phyloP scores from a whole-genome alignment of 2,113 vertebrate genomes.

The Isichthys henryi region DNA sequence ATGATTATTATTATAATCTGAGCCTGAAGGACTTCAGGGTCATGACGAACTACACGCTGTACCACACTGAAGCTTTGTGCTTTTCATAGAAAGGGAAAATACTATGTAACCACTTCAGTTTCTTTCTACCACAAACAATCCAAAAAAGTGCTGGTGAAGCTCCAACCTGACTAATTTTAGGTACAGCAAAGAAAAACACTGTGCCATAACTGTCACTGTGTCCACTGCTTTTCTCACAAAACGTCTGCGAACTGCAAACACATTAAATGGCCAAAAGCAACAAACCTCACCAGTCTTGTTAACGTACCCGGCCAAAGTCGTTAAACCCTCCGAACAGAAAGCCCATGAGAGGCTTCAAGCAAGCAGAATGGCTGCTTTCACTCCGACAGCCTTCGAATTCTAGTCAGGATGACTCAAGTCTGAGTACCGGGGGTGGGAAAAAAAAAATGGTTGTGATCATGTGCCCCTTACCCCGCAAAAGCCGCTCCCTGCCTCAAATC shows the following conservation, averaged over 20 bases:
- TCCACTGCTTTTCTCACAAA: neutral
- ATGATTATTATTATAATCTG: neutral
- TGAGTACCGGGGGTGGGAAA: neutral
- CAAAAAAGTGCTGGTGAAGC: neutral
- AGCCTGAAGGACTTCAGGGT: neutral
- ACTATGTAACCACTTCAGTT: neutral
- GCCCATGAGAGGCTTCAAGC: neutral
- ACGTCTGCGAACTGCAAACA: neutral
- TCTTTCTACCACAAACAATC: neutral
- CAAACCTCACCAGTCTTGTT: neutral
- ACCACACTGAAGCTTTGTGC: neutral
- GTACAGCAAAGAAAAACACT: neutral
- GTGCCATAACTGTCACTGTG: neutral
- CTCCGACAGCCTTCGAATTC: neutral
- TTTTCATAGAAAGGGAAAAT: neutral
- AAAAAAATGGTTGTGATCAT: neutral
- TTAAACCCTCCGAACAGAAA: neutral
- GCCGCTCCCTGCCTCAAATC: neutral
- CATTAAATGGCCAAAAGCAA: neutral
- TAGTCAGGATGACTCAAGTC: neutral
- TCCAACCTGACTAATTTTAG: neutral
- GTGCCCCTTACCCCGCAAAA: neutral
- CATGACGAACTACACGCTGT: neutral
- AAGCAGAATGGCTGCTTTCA: neutral
- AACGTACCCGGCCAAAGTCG: neutral